phyloP scores from a whole-genome alignment of 2,113 vertebrate species.

The Salvelinus namaycush region DNA sequence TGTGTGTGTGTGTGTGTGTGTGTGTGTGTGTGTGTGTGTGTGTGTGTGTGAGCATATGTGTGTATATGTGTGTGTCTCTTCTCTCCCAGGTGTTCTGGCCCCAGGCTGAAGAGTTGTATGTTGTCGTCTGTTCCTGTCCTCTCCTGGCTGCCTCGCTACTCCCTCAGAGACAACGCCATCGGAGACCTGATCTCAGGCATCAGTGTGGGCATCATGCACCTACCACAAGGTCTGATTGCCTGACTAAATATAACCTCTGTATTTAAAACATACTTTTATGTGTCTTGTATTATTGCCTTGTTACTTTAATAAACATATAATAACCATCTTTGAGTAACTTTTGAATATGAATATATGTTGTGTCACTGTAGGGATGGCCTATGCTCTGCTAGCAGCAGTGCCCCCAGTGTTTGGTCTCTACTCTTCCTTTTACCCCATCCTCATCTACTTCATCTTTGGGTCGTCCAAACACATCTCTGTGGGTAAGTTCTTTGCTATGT shows the following conservation, averaged over 20 bases:
- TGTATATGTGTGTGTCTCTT: not conserved
- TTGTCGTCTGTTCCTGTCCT: slow-evolving; percentile 77
- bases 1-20: no score
- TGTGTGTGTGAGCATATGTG: no score
- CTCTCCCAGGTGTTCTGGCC: slow-evolving; percentile 73
- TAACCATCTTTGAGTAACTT: no score
- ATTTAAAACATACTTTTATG: no score
- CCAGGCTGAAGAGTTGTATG: slow-evolving; percentile 67
- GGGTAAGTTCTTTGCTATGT: slow-evolving; percentile 73
- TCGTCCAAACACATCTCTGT: slow-evolving; percentile 94
- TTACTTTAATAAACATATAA: not conserved
- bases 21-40: no score
- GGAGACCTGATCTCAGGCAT: slow-evolving; percentile 83
- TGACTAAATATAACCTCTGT: no score
- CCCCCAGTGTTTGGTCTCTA: not conserved
- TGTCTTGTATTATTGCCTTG: no score
- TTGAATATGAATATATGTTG: no score
- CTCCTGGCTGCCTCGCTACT: slow-evolving; percentile 85
- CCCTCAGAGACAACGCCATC: slow-evolving; percentile 76
- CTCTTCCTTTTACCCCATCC: slow-evolving; percentile 87
- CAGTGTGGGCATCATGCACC: slow-evolving; percentile 88
- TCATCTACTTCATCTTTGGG: slow-evolving; percentile 85
- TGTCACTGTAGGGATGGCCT: not conserved
- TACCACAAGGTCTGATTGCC: slow-evolving; percentile 61
- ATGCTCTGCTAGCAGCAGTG: not conserved